A percentile compares a stretch with the other conserved stretches of the same genome.
phyloP scores from a whole-genome alignment of 2,888 invertebrate species.

The Ectropis crepuscularia region DNA sequence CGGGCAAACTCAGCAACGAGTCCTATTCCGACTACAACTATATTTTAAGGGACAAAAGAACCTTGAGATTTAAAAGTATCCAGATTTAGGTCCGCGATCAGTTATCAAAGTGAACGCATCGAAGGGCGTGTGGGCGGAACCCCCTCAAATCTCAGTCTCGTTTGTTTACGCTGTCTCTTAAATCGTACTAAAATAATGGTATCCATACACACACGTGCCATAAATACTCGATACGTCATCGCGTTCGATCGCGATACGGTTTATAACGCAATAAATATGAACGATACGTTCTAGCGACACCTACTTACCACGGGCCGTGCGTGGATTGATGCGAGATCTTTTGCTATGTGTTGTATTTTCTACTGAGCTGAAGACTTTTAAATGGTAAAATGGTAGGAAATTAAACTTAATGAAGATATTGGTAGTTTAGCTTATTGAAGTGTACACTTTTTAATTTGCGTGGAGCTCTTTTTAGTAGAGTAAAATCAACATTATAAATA shows the following conservation, averaged over 20 bases:
- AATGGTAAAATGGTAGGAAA: too few relatives aligned
- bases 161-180: background rate
- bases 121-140: background rate
- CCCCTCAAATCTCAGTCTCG: background rate
- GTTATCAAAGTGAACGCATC: background rate
- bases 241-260: constrained; percentile 61
- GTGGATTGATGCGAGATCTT: constrained; percentile 36
- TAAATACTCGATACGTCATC: constrained; percentile 78
- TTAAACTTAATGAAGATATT: too few relatives aligned
- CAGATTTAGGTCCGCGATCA: background rate
- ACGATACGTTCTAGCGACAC: constrained; percentile 64
- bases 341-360: constrained; percentile 22
- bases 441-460: too few relatives aligned
- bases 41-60: too few relatives aligned
- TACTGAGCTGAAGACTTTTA: constrained; percentile 7
- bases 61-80: too few relatives aligned
- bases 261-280: constrained; percentile 73
- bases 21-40: too few relatives aligned
- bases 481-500: too few relatives aligned
- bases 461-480: too few relatives aligned
- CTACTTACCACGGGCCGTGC: constrained; percentile 59
- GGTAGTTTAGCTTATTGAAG: too few relatives aligned
- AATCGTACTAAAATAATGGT: constrained; percentile 13
- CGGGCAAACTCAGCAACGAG: too few relatives aligned
- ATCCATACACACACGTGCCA: constrained; percentile 53